Percentiles rank a stretch among this genome's conserved stretches.
Evolutionary conservation across 2,797 vertebrate genomes (phyloP).

Genomic region (Mus minutoides): DNA sequence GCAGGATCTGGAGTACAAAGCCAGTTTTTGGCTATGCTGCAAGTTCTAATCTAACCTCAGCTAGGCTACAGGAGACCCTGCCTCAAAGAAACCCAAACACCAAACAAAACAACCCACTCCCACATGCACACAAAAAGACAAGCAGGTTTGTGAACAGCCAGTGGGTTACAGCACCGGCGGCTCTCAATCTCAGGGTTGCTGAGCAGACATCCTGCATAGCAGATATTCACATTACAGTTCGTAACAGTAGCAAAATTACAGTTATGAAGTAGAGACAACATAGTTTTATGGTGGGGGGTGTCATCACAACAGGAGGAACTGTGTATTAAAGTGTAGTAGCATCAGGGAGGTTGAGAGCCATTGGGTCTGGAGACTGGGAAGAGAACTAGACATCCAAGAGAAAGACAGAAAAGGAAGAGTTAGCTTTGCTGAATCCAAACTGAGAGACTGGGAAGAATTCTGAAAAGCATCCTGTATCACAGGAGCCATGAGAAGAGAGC

Average conservation of each 20-base stretch:
- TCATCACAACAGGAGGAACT: background rate
- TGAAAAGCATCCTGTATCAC: rapidly evolving
- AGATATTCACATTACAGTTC: background rate
- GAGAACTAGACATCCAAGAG: background rate
- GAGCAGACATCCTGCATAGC: background rate
- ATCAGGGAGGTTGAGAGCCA: background rate
- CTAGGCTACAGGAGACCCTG: background rate
- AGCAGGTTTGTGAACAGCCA: background rate
- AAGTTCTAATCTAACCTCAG: background rate
- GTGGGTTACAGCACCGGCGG: background rate
- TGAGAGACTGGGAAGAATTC: background rate
- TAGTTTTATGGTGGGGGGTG: background rate
- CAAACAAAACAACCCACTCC: background rate
- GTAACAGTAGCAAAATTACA: background rate
- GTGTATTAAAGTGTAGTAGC: background rate
- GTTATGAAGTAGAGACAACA: background rate
- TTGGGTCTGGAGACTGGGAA: background rate
- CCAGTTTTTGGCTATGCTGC: background rate
- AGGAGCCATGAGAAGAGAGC: background rate
- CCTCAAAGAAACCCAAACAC: background rate
- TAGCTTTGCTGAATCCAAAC: background rate
- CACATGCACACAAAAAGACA: background rate
- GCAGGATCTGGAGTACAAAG: background rate
- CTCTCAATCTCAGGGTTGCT: background rate
- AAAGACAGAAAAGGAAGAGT: background rate